Evolutionary conservation across 2,797 vertebrate species (phyloP).

Genomic region (Thamnophis elegans): DNA sequence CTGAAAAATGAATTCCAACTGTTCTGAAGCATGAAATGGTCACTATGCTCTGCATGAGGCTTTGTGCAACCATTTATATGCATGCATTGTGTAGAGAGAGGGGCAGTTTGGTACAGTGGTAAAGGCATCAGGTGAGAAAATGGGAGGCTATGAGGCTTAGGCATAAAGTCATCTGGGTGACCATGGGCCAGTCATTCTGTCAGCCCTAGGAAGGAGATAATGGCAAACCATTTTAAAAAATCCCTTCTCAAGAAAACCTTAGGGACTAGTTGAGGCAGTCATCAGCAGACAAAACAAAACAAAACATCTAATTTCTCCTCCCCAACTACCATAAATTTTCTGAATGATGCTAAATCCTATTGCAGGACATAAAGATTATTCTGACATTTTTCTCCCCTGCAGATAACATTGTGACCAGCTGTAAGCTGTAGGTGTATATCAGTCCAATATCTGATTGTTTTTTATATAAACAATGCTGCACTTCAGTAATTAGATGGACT

Average conservation of each 20-base stretch:
- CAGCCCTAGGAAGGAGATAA: background rate
- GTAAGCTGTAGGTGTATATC: background rate
- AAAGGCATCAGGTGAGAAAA: background rate
- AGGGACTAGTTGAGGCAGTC: background rate
- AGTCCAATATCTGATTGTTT: background rate
- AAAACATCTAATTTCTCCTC: background rate
- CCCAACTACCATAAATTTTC: background rate
- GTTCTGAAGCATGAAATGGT: background rate
- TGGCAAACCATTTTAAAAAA: background rate
- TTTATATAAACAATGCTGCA: background rate
- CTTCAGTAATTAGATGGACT: background rate
- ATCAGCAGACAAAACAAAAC: background rate
- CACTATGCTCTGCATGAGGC: background rate
- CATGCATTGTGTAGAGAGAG: background rate
- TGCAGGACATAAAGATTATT: background rate
- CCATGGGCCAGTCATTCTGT: background rate
- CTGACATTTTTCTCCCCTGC: background rate
- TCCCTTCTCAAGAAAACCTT: background rate
- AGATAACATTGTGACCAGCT: background rate
- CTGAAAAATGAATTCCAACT: background rate
- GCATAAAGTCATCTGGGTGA: background rate
- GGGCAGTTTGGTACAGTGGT: background rate
- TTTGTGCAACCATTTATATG: no score
- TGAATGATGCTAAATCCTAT: background rate
- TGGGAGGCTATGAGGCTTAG: background rate